Percentiles rank a stretch among this genome's conserved stretches.
phyloP scores from a whole-genome alignment of 2,888 invertebrate species.

The Rhingia campestris region DNA sequence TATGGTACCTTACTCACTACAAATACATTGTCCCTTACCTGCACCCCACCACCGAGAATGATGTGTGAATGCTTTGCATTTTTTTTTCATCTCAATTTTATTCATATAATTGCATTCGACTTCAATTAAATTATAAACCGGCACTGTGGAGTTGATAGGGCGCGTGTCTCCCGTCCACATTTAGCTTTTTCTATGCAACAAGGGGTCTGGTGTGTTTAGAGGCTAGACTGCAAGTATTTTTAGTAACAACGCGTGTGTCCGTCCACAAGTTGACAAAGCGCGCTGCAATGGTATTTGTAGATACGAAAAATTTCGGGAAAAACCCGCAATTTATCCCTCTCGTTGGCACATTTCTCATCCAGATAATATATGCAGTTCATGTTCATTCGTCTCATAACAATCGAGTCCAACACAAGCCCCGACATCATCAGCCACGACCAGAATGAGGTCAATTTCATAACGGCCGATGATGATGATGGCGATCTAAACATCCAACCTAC shows the following conservation, averaged over 20 bases:
- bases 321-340: neutral
- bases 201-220: neutral
- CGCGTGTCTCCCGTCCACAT: slow-evolving; percentile 2
- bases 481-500: slow-evolving; percentile 45
- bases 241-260: slow-evolving; percentile 14
- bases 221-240: slow-evolving; percentile 19
- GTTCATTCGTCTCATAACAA: slow-evolving; percentile 7
- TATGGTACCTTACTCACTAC: neutral
- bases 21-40: slow-evolving; percentile 1
- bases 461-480: neutral
- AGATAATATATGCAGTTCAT: neutral
- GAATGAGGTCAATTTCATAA: slow-evolving; percentile 54
- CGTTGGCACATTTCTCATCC: neutral
- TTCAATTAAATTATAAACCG: slow-evolving; percentile 11
- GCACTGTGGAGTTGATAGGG: neutral
- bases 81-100: neutral
- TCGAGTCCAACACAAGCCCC: slow-evolving; percentile 20
- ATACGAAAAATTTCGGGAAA: neutral
- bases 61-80: neutral
- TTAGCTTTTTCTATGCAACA: neutral
- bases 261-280: slow-evolving; percentile 27
- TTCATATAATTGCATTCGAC: slow-evolving; percentile 13
- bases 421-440: neutral
- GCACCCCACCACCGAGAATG: neutral
- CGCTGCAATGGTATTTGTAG: slow-evolving; percentile 5